phyloP scores from a whole-genome alignment of 2,113 vertebrate species.

The Sinocyclocheilus anophthalmus region DNA sequence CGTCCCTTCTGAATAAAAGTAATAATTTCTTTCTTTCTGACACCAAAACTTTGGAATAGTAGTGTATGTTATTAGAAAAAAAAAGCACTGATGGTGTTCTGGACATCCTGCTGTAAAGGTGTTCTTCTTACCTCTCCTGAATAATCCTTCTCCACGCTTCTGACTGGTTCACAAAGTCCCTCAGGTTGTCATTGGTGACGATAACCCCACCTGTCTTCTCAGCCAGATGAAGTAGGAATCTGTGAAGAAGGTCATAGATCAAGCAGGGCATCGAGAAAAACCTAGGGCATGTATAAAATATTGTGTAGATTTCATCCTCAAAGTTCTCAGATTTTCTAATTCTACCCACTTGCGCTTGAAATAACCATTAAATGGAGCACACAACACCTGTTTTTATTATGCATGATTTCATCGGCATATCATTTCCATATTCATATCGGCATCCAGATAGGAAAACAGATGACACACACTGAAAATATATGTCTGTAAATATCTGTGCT shows the following conservation, averaged over 20 bases:
- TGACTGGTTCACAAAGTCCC: slow-evolving; percentile 92
- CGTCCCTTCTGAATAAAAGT: too few relatives aligned
- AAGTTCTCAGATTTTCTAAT: background rate
- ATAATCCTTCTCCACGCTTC: slow-evolving; percentile 90
- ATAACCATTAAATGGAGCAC: background rate
- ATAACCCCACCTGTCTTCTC: slow-evolving; percentile 94
- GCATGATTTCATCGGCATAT: background rate
- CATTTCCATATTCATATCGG: background rate
- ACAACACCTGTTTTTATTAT: background rate
- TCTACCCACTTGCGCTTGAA: background rate
- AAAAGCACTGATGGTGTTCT: background rate
- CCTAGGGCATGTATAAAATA: background rate
- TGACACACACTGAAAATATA: background rate
- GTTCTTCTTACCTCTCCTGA: slow-evolving; percentile 82
- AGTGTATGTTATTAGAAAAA: background rate
- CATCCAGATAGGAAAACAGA: background rate
- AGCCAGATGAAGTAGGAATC: slow-evolving; percentile 94
- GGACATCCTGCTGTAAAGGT: background rate
- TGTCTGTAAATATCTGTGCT: background rate
- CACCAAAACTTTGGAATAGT: background rate
- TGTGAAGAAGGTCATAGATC: slow-evolving; percentile 57
- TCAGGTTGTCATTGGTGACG: slow-evolving; percentile 97
- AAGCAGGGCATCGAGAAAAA: background rate
- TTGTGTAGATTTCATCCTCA: background rate
- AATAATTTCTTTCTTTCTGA: background rate